Percentiles rank a stretch among this genome's conserved stretches.
Evolutionary conservation across 2,797 vertebrate genomes (phyloP).

Genomic region (Aeoliscus strigatus): DNA sequence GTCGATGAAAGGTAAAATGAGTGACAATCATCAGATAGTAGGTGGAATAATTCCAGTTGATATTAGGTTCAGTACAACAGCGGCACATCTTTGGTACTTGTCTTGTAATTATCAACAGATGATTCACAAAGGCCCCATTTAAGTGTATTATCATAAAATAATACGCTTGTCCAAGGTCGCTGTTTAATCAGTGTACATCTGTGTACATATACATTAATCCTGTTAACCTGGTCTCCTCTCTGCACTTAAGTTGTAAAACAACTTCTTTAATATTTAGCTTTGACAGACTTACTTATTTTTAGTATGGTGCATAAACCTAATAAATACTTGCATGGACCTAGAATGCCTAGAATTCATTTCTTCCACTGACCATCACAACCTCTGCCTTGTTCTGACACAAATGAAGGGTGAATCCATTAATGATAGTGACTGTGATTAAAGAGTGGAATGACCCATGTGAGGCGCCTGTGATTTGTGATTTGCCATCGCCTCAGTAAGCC

Average conservation of each 20-base stretch:
- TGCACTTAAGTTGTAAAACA: too few relatives aligned
- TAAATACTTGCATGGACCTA: neutral
- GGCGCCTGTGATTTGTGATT: too few relatives aligned
- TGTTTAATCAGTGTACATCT: too few relatives aligned
- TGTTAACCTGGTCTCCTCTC: too few relatives aligned
- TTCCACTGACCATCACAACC: neutral
- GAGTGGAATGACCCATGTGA: slow-evolving; percentile 19
- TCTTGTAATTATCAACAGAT: slow-evolving; percentile 2
- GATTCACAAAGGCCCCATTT: slow-evolving; percentile 15
- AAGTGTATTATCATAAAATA: too few relatives aligned
- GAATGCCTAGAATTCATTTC: neutral
- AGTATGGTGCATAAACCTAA: too few relatives aligned
- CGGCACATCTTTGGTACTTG: slow-evolving; percentile 41
- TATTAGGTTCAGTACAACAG: slow-evolving; percentile 17
- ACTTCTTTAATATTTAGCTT: too few relatives aligned
- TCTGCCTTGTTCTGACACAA: neutral
- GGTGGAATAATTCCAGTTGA: slow-evolving; percentile 33
- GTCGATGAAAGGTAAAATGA: slow-evolving; percentile 9
- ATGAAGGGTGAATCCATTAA: neutral
- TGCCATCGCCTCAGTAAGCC: too few relatives aligned
- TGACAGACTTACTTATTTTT: too few relatives aligned
- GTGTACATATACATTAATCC: too few relatives aligned
- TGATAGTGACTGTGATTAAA: slow-evolving; percentile 5
- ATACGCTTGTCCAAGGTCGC: too few relatives aligned
- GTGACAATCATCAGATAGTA: slow-evolving; percentile 1